These are phyloP conservation scores for Chelonus formosanus DNA, from an alignment of 2,888 invertebrate genomes.

Conservation along the genomic window DNA sequence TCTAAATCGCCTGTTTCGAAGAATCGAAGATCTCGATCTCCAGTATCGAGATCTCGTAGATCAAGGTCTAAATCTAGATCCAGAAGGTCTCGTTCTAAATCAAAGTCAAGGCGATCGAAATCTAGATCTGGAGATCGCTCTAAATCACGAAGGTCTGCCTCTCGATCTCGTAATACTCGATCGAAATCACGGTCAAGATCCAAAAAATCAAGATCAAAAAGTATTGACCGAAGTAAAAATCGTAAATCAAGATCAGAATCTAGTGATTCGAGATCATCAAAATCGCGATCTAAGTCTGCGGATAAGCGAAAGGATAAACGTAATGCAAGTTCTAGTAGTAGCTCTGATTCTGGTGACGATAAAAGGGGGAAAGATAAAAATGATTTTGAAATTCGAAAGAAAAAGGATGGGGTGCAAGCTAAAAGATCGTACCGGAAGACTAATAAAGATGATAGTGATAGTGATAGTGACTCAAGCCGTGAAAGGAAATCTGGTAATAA, in stretches of 20 bases:
- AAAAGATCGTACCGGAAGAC: conserved; percentile 86
- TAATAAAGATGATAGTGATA: conserved; percentile 82
- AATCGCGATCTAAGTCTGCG: conserved; percentile 58
- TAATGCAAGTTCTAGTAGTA: conserved; percentile 51
- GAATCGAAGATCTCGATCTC: conserved; percentile 51
- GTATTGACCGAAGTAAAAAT: conserved; percentile 59
- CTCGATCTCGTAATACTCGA: conserved; percentile 50
- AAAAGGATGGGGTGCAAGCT: conserved; percentile 84
- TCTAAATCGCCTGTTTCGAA: conserved; percentile 36
- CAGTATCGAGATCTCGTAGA: conserved; percentile 48
- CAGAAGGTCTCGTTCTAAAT: conserved; percentile 52
- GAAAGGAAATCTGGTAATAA: conserved; percentile 67
- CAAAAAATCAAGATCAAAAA: conserved; percentile 59
- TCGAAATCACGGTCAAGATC: conserved; percentile 58
- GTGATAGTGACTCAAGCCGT: conserved; percentile 68
- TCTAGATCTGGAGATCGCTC: conserved; percentile 56
- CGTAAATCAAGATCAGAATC: conserved; percentile 62
- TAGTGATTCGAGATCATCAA: conserved; percentile 57
- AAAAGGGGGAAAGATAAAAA: conserved; percentile 65
- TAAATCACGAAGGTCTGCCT: conserved; percentile 55
- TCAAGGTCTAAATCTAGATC: conserved; percentile 53
- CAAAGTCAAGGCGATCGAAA: conserved; percentile 43
- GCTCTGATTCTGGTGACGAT: conserved; percentile 54
- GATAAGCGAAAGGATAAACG: conserved; percentile 56
- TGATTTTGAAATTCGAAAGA: conserved; percentile 78